Base-by-base conservation (phyloP, 2,888 invertebrate genomes). In the Celastrina argiolus region DNA sequence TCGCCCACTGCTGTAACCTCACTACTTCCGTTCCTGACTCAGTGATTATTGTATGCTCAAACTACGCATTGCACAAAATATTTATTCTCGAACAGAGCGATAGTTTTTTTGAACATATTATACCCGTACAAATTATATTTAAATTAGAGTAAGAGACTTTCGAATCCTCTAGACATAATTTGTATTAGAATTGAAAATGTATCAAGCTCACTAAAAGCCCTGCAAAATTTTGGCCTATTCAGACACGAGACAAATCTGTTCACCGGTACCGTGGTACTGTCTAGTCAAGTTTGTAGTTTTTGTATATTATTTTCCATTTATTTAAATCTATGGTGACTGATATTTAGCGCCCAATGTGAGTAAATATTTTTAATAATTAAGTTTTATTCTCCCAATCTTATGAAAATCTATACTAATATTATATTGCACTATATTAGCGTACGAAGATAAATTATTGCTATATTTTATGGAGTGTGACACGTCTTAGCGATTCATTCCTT, bases 271-370 rank as follows among this genome's bases (percentile, higher is more conserved):
- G 80, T 79, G 83, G 88, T 88, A 89, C 88, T 86, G 88, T 90
- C 90, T 90, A 90, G 90, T 90, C 89, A 90, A 88, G 79, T 81
- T 83, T 83, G 81, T 86, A 84, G 81, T 82, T 80, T 82, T 87
- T 87, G 85, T 88, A 85, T 87, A 81, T 80, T 84, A 82, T 71
- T 75, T 71, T 74, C 68, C 69, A 72, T 74, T 70, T 74, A 74
- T 73, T 73, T 74, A 74, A 73, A 76, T 68, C 68, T 70, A 75
- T 68, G 73, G 74, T 71, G 75, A 75, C 75, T 74, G 75, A 75
- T 73, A 68, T 69, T 69, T 59, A 69, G 68, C 67, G 64, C 66
- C 67, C 64, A 69, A 59, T 61, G 39, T 61, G 61, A 61, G 58
- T 58, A 31, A 61, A 61, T 61, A 61, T 61, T 39, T 45, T 59